These are phyloP conservation scores for Neomonachus schauinslandi DNA, from an alignment of 2,113 vertebrate species.

Conservation along the genomic window DNA sequence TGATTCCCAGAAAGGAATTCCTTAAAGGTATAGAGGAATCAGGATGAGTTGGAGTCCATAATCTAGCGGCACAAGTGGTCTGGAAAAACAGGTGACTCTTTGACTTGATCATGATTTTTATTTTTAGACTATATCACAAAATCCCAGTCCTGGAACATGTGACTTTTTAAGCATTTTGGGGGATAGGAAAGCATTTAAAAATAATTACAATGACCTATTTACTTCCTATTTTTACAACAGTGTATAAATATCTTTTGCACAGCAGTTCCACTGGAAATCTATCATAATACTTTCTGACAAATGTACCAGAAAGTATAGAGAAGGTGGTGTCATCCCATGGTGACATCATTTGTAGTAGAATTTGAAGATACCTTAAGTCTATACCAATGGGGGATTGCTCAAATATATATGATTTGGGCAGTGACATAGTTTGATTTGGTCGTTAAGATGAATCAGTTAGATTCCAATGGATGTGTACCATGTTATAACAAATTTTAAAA, in stretches of 20 bases:
- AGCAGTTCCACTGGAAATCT: background rate
- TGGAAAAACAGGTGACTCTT: slow-evolving; percentile 11
- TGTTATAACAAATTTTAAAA: background rate
- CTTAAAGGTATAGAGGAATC: background rate
- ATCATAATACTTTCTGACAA: background rate
- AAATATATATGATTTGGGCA: background rate
- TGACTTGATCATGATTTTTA: background rate
- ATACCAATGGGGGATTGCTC: background rate
- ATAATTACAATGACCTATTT: slow-evolving; percentile 15
- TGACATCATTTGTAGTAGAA: background rate
- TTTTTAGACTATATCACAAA: background rate
- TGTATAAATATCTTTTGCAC: background rate
- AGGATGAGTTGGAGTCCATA: background rate
- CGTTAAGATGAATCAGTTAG: background rate
- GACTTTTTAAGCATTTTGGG: background rate
- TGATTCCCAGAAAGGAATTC: background rate
- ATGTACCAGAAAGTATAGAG: background rate
- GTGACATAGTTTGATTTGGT: background rate
- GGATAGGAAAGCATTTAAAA: background rate
- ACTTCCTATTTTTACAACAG: slow-evolving; percentile 41
- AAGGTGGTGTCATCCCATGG: background rate
- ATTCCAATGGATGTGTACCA: background rate
- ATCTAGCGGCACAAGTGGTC: background rate
- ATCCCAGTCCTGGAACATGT: background rate
- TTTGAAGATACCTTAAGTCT: background rate